These are phyloP conservation scores for Cynopterus brachyotis DNA, from an alignment of 2,113 vertebrate genomes.

Conservation along the genomic window DNA sequence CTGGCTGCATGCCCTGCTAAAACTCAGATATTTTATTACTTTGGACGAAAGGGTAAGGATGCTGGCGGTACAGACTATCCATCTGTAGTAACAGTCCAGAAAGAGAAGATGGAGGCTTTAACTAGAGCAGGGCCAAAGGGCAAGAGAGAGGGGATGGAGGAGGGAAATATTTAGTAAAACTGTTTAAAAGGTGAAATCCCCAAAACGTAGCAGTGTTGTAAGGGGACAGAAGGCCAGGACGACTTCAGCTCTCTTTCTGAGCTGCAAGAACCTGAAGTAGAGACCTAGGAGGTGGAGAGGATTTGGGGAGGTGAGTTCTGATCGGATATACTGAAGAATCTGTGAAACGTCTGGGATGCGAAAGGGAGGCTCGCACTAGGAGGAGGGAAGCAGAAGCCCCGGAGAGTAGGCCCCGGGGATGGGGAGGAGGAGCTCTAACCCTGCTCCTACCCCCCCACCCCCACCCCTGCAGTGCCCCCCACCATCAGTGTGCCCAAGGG, in stretches of 20 bases:
- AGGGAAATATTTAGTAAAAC: background rate
- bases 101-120: background rate
- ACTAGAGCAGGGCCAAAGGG: background rate
- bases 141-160: background rate
- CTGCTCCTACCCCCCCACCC: fast-evolving
- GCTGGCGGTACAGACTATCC: background rate
- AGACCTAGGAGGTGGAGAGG: background rate
- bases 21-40: background rate
- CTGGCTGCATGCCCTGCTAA: background rate
- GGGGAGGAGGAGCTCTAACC: background rate
- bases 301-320: background rate
- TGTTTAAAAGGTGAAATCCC: background rate
- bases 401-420: background rate
- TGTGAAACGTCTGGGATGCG: background rate
- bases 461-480: conserved; percentile 89
- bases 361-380: background rate
- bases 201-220: background rate
- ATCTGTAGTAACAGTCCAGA: background rate
- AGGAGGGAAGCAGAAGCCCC: background rate
- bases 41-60: background rate
- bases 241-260: background rate
- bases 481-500: conserved; percentile 92
- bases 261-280: background rate
- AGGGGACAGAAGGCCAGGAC: background rate
- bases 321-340: background rate